A percentile compares a stretch with the other conserved stretches of the same genome.
These are phyloP conservation scores for Drosophila gunungcola DNA, from an alignment of 1,140 invertebrate genomes.

Conservation along the genomic window DNA sequence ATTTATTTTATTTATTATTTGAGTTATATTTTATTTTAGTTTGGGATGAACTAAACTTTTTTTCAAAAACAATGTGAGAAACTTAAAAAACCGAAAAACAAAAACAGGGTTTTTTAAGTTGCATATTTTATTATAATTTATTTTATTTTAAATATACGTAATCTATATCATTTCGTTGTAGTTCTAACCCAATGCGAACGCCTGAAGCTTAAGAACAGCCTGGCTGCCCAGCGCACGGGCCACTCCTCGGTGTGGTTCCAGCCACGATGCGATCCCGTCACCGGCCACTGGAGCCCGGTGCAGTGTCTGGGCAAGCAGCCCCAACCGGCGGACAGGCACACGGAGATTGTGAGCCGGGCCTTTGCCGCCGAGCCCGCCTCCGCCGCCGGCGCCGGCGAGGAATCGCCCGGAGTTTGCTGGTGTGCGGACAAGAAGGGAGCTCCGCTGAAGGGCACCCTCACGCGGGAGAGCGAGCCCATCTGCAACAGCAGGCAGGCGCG, in stretches of 20 bases:
- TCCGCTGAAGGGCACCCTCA: constrained; percentile 91
- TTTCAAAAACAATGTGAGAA: no score
- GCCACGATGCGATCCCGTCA: constrained; percentile 89
- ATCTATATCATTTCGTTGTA: constrained; percentile 22
- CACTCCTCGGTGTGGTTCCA: constrained; percentile 86
- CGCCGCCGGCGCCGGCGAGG: constrained; percentile 11
- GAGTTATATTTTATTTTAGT: no score
- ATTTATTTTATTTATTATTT: no score
- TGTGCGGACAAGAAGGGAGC: constrained; percentile 92
- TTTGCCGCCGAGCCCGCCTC: constrained; percentile 29
- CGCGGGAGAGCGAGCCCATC: constrained; percentile 88
- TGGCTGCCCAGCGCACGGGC: constrained; percentile 88
- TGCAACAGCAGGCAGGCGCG: constrained; percentile 92
- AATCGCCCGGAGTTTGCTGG: constrained; percentile 90
- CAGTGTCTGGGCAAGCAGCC: constrained; percentile 89
- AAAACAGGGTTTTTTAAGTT: no score
- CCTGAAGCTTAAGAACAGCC: constrained; percentile 90
- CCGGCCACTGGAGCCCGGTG: constrained; percentile 91
- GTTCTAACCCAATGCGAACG: constrained; percentile 92
- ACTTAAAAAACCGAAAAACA: no score
- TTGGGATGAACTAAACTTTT: no score
- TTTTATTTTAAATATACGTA: no score
- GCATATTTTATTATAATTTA: no score
- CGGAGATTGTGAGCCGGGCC: constrained; percentile 65
- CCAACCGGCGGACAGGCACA: constrained; percentile 11